phyloP scores from a whole-genome alignment of 2,113 vertebrate species.

The Dolichallabes microphthalmus region DNA sequence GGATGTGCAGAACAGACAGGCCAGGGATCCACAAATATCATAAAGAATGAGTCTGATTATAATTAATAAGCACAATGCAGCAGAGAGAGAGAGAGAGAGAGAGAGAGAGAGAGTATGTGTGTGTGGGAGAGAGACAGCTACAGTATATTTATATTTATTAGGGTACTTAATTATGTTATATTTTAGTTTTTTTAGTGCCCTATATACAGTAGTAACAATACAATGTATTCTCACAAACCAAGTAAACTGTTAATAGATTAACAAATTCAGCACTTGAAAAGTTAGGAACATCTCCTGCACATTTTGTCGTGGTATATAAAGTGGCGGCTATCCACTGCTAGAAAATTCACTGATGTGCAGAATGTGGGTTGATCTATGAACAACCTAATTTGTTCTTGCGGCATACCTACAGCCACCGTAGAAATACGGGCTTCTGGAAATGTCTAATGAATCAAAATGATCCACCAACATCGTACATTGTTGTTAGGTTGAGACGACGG shows the following conservation, averaged over 20 bases:
- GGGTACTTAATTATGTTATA: background rate
- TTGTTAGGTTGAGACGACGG: too few relatives aligned
- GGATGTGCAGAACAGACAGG: constrained; percentile 20
- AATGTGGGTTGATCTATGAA: too few relatives aligned
- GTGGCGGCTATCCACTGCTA: too few relatives aligned
- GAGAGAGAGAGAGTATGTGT: background rate
- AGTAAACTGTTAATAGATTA: background rate
- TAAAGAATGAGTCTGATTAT: constrained; percentile 22
- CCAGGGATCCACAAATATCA: constrained; percentile 36
- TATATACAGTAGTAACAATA: background rate
- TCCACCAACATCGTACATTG: too few relatives aligned
- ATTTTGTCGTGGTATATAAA: too few relatives aligned
- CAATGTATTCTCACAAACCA: background rate
- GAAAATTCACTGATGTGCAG: too few relatives aligned
- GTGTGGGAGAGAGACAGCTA: background rate
- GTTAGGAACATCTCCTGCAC: too few relatives aligned
- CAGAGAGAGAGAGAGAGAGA: background rate
- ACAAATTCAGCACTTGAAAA: background rate
- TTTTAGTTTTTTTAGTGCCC: background rate
- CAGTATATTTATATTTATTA: background rate
- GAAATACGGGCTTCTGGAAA: too few relatives aligned
- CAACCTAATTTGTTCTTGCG: too few relatives aligned
- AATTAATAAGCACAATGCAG: constrained; percentile 36
- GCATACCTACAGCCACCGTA: too few relatives aligned
- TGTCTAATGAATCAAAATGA: too few relatives aligned